phyloP scores from a whole-genome alignment of 2,797 vertebrate genomes.

The Psittacula derbiana region DNA sequence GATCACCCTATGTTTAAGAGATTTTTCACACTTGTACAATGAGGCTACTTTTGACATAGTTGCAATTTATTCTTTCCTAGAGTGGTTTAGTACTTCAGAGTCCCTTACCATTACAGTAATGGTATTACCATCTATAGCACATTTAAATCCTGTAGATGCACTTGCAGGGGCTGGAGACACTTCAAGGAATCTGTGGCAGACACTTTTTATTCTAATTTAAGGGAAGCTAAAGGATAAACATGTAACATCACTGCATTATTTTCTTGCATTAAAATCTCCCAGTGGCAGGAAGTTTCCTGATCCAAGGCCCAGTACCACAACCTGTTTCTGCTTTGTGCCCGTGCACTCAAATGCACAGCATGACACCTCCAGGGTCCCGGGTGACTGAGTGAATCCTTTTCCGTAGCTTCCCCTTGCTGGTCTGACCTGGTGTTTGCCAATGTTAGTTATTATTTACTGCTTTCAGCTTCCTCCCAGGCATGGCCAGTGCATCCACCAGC shows the following conservation, averaged over 20 bases:
- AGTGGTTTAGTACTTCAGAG: not conserved
- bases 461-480: not conserved
- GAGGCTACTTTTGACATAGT: not conserved
- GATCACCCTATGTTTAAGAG: not conserved
- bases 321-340: not conserved
- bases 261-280: not conserved
- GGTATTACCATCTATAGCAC: not conserved
- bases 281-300: not conserved
- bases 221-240: not conserved
- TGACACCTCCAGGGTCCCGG: accelerated
- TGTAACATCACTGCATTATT: not conserved
- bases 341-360: accelerated
- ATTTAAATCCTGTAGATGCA: not conserved
- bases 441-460: not conserved
- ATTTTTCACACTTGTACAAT: not conserved
- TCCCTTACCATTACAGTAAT: not conserved
- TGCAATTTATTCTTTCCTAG: not conserved
- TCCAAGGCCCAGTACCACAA: not conserved
- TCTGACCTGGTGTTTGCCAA: not conserved
- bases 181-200: not conserved
- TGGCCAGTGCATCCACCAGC: not conserved
- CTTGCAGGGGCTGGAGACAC: not conserved
- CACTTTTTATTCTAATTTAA: not conserved
- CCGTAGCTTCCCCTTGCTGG: not conserved
- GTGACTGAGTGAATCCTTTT: not conserved